phyloP scores from a whole-genome alignment of 2,888 invertebrate species.

The Drosophila stalkeri region DNA sequence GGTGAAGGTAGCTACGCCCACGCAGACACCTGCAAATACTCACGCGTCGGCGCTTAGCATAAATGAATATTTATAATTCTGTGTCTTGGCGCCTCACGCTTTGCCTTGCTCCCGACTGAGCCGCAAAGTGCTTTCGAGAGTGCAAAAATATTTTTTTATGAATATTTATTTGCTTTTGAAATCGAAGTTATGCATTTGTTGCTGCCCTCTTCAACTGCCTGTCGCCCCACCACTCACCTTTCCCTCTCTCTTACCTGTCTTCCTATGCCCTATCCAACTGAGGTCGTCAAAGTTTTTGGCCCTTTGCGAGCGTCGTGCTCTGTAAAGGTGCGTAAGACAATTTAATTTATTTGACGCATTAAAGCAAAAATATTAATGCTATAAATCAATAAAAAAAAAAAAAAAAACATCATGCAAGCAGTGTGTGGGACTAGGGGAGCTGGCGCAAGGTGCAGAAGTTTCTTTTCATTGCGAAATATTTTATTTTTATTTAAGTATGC shows the following conservation, averaged over 20 bases:
- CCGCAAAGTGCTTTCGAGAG: conserved; percentile 71
- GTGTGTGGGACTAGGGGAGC: not conserved
- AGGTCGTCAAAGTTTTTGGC: conserved; percentile 63
- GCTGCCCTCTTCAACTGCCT: conserved; percentile 20
- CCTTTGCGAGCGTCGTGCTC: conserved; percentile 27
- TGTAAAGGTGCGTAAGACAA: conserved; percentile 79
- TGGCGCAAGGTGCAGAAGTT: conserved; percentile 26
- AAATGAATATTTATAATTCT: conserved; percentile 80
- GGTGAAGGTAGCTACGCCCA: conserved; percentile 39
- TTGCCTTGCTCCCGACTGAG: conserved; percentile 31
- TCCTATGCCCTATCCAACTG: not conserved
- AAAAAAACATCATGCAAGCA: conserved; percentile 37
- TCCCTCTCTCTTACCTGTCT: rapidly evolving
- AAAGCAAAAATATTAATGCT: conserved; percentile 77
- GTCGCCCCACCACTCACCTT: not conserved
- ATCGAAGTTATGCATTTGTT: conserved; percentile 79
- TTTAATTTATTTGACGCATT: conserved; percentile 80
- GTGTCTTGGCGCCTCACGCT: conserved; percentile 46
- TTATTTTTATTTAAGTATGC: conserved; percentile 68
- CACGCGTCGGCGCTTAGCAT: conserved; percentile 73
- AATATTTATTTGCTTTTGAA: conserved; percentile 79
- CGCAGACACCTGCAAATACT: conserved; percentile 68
- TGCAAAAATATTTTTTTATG: conserved; percentile 73
- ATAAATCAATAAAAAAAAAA: conserved; percentile 70
- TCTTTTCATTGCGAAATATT: conserved; percentile 43